Evolutionary conservation across 2,888 invertebrate genomes (phyloP).

Genomic region (Altica lythri): DNA sequence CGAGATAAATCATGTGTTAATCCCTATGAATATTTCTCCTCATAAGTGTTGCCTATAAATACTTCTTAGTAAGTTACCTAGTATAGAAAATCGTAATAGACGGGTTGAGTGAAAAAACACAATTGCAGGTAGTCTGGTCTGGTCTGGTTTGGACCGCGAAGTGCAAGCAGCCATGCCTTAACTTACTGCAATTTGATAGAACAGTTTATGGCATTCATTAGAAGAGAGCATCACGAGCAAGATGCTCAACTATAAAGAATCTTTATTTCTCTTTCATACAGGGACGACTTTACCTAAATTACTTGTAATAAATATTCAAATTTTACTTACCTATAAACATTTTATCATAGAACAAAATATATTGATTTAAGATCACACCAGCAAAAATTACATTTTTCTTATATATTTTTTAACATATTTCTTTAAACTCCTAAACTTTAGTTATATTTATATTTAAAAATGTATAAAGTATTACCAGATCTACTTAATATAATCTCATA

Average conservation of each 20-base stretch:
- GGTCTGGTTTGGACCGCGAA: constrained; percentile 4
- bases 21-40: constrained; percentile 24
- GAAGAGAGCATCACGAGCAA: constrained; percentile 46
- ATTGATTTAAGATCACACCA: too few species aligned
- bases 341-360: too few species aligned
- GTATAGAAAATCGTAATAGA: constrained; percentile 35
- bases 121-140: constrained; percentile 35
- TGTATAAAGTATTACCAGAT: too few species aligned
- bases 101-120: constrained; percentile 31
- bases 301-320: too few species aligned
- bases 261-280: constrained; percentile 48
- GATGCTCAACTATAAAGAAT: constrained; percentile 40
- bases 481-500: too few species aligned
- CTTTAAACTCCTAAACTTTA: too few species aligned
- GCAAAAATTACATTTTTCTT: too few species aligned
- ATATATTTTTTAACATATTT: too few species aligned
- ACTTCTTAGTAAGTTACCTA: constrained; percentile 30
- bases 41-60: constrained; percentile 31
- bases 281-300: constrained; percentile 15
- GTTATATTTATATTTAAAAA: too few species aligned
- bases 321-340: too few species aligned
- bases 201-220: constrained; percentile 50
- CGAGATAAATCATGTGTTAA: constrained; percentile 32
- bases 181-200: constrained; percentile 44
- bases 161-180: constrained; percentile 24